phyloP scores from a whole-genome alignment of 2,888 invertebrate species.

The Tinea semifulvella region DNA sequence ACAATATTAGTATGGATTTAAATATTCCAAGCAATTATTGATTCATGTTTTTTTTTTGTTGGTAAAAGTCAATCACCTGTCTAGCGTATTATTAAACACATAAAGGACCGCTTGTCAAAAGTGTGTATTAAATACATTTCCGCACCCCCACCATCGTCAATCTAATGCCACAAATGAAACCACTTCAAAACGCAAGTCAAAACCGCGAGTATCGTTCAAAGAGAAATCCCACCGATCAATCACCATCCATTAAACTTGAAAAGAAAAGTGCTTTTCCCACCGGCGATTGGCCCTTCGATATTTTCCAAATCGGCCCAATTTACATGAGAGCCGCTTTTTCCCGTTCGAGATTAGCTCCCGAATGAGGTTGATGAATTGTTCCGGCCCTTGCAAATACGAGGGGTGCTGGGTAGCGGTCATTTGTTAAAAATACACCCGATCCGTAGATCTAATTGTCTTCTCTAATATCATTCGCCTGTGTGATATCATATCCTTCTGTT shows the following conservation, averaged over 20 bases:
- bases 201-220: conserved; percentile 51
- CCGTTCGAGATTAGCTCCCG: conserved; percentile 59
- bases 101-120: conserved; percentile 8
- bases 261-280: conserved; percentile 63
- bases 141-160: conserved; percentile 20
- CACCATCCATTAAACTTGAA: conserved; percentile 67
- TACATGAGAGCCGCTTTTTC: conserved; percentile 68
- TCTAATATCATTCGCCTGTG: conserved; percentile 63
- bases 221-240: conserved; percentile 49
- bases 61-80: conserved; percentile 4
- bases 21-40: too few species aligned
- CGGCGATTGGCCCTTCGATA: conserved; percentile 52
- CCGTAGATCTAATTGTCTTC: conserved; percentile 65
- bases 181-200: conserved; percentile 54
- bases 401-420: conserved; percentile 46
- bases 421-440: conserved; percentile 68
- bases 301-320: conserved; percentile 56
- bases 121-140: conserved; percentile 9
- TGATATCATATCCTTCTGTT: conserved; percentile 41
- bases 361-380: conserved; percentile 67
- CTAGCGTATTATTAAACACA: background rate
- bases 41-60: background rate
- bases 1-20: too few species aligned
- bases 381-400: conserved; percentile 37
- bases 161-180: conserved; percentile 35